Percentiles rank a stretch among this genome's conserved stretches.
Evolutionary conservation across 2,797 vertebrate species (phyloP).

Genomic region (Orientallactaga sibirica): DNA sequence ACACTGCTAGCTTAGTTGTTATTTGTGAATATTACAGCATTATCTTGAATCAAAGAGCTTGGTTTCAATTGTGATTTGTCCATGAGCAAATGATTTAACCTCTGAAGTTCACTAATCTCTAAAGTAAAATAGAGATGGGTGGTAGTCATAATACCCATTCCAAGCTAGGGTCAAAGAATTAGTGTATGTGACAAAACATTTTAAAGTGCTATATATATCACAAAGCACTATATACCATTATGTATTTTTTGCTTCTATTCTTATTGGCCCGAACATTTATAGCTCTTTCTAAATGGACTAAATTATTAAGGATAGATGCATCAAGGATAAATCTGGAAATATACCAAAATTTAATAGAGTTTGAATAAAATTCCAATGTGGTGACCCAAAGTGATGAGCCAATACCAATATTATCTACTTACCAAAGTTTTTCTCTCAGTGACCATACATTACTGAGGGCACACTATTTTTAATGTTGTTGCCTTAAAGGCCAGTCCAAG

Average conservation of each 20-base stretch:
- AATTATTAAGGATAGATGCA: slow-evolving; percentile 5
- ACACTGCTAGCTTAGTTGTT: neutral
- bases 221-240: neutral
- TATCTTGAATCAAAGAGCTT: neutral
- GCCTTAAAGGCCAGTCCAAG: neutral
- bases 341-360: neutral
- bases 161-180: slow-evolving; percentile 3
- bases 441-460: neutral
- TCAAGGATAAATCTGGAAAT: neutral
- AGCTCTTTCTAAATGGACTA: neutral
- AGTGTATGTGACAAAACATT: neutral
- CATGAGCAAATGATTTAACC: neutral
- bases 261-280: neutral
- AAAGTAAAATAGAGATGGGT: neutral
- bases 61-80: neutral
- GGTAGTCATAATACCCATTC: neutral
- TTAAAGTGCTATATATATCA: neutral
- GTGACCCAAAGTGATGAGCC: neutral
- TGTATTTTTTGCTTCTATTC: neutral
- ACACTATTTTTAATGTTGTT: neutral
- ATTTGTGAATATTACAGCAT: neutral
- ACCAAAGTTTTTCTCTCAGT: neutral
- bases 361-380: slow-evolving; percentile 16
- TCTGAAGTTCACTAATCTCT: neutral
- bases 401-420: neutral